phyloP scores from a whole-genome alignment of 2,797 vertebrate species.

The Enteromius argenteus region DNA sequence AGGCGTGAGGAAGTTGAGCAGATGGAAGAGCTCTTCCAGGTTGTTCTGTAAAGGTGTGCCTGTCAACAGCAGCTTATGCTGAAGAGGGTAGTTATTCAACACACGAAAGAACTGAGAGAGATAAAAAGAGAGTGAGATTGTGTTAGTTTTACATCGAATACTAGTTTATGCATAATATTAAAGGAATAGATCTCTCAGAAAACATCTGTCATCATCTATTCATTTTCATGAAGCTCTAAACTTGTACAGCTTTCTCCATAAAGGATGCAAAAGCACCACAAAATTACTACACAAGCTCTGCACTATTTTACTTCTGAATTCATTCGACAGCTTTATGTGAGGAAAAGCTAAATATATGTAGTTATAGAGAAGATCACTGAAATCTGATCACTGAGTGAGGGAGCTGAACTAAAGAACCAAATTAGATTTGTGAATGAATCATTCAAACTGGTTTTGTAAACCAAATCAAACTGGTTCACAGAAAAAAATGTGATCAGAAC shows the following conservation, averaged over 20 bases:
- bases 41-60: conserved; percentile 98
- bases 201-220: background rate
- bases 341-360: background rate
- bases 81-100: conserved; percentile 94
- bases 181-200: background rate
- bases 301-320: background rate
- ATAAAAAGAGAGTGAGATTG: background rate
- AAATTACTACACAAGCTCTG: background rate
- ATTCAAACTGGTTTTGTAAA: background rate
- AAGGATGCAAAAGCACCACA: background rate
- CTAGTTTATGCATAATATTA: background rate
- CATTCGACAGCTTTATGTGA: background rate
- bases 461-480: background rate
- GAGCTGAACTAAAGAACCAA: background rate
- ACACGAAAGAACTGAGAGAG: conserved; percentile 90
- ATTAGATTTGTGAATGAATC: conserved; percentile 1
- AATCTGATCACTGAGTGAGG: background rate
- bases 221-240: background rate
- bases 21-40: conserved; percentile 95
- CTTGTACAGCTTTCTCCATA: background rate
- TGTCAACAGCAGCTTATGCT: conserved; percentile 96
- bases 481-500: background rate
- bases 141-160: conserved; percentile 9
- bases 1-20: conserved; percentile 95
- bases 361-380: background rate